Evolutionary conservation across 2,888 invertebrate genomes (phyloP).

Genomic region (Cyclophora albipunctata): DNA sequence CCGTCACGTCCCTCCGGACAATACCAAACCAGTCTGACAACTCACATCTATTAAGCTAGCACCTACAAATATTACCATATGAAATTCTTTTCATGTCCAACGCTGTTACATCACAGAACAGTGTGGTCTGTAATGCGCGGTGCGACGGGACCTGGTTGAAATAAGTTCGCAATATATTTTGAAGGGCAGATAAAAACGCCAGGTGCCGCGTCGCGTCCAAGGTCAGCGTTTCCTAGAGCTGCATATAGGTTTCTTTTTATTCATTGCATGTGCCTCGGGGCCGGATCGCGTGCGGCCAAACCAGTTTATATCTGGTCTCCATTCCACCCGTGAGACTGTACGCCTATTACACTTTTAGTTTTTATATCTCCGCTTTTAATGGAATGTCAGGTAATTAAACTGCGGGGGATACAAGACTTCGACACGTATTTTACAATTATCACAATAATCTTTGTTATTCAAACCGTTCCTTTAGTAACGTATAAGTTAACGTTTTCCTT

Average conservation of each 20-base stretch:
- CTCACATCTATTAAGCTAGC: slow-evolving; percentile 27
- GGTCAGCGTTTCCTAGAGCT: slow-evolving; percentile 74
- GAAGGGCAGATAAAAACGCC: slow-evolving; percentile 71
- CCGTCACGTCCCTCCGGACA: slow-evolving; percentile 21
- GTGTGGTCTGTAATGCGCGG: slow-evolving; percentile 12
- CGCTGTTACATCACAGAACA: slow-evolving; percentile 39
- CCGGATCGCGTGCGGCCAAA: slow-evolving; percentile 68
- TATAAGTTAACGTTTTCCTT: slow-evolving; percentile 5
- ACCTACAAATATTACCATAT: slow-evolving; percentile 31
- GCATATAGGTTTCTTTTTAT: slow-evolving; percentile 73
- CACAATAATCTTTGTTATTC: slow-evolving; percentile 19
- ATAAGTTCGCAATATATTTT: slow-evolving; percentile 61
- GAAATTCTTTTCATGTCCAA: slow-evolving; percentile 28
- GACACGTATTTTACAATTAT: slow-evolving; percentile 23
- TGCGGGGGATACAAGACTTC: slow-evolving; percentile 23
- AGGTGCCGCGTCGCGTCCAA: slow-evolving; percentile 71
- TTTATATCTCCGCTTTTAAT: slow-evolving; percentile 43
- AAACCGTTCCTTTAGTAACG: slow-evolving; percentile 3
- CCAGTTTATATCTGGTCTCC: slow-evolving; percentile 64
- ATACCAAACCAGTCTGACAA: slow-evolving; percentile 33
- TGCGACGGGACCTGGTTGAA: slow-evolving; percentile 39
- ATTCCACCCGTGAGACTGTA: slow-evolving; percentile 55
- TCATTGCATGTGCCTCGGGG: slow-evolving; percentile 67
- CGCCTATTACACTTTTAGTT: slow-evolving; percentile 49
- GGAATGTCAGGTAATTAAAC: slow-evolving; percentile 36